These are phyloP conservation scores for Pygoscelis adeliae DNA, from an alignment of 2,113 vertebrate genomes.

Conservation along the genomic window DNA sequence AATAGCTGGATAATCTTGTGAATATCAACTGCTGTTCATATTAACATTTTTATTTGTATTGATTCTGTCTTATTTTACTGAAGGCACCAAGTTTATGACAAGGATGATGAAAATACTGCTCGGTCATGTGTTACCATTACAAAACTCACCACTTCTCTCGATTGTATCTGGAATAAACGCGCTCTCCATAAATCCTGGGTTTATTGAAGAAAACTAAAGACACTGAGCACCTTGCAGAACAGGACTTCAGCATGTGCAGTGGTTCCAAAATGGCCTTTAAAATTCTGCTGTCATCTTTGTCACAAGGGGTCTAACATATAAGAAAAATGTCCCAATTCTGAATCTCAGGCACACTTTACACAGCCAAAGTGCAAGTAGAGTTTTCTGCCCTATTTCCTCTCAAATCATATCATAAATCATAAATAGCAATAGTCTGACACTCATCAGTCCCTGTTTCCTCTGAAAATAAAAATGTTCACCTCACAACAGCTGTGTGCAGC, in stretches of 20 bases:
- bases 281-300: not conserved
- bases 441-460: not conserved
- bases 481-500: not conserved
- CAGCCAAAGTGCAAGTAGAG: not conserved
- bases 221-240: not conserved
- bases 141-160: not conserved
- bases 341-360: not conserved
- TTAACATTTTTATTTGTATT: not conserved
- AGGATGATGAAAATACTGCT: not conserved
- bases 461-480: not conserved
- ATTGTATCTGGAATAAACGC: not conserved
- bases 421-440: not conserved
- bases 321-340: not conserved
- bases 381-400: constrained; percentile 45
- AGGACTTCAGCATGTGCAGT: not conserved
- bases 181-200: not conserved
- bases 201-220: not conserved
- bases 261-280: not conserved
- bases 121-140: not conserved
- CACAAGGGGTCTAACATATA: not conserved
- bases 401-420: constrained; percentile 36
- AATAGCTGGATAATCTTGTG: not conserved
- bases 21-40: not conserved
- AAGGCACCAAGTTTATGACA: not conserved
- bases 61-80: not conserved